phyloP scores from a whole-genome alignment of 2,113 vertebrate species.

The Nyctereutes procyonoides region DNA sequence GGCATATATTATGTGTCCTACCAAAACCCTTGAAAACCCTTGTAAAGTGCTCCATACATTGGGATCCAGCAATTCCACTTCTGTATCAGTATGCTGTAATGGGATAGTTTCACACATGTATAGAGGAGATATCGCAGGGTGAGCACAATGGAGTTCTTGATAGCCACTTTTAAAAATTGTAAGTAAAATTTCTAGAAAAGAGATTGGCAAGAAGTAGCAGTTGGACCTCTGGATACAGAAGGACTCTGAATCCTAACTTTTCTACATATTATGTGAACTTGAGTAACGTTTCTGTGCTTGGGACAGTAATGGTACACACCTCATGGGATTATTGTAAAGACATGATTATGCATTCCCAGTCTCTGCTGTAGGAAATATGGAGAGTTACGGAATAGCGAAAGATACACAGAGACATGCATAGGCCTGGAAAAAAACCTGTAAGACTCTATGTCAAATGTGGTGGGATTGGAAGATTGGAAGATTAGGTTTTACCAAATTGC shows the following conservation, averaged over 20 bases:
- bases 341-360: neutral
- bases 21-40: neutral
- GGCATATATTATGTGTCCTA: neutral
- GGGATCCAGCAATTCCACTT: neutral
- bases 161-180: neutral
- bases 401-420: neutral
- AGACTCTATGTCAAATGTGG: neutral
- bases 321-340: neutral
- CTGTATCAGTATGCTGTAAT: neutral
- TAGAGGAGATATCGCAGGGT: neutral
- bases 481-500: constrained; percentile 9
- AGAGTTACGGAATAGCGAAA: neutral
- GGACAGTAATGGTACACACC: neutral
- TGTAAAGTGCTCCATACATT: neutral
- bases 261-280: neutral
- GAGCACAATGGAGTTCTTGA: neutral
- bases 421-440: constrained; percentile 8
- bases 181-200: neutral
- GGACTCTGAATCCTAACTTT: neutral
- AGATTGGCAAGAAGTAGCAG: neutral
- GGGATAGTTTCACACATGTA: neutral
- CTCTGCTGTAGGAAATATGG: neutral
- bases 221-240: neutral
- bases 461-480: neutral
- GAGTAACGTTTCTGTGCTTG: neutral